Evolutionary conservation across 2,113 vertebrate genomes (phyloP), one percentile per base, ranked within the genome.

Genomic region (Megaceryle torquata): DNA sequence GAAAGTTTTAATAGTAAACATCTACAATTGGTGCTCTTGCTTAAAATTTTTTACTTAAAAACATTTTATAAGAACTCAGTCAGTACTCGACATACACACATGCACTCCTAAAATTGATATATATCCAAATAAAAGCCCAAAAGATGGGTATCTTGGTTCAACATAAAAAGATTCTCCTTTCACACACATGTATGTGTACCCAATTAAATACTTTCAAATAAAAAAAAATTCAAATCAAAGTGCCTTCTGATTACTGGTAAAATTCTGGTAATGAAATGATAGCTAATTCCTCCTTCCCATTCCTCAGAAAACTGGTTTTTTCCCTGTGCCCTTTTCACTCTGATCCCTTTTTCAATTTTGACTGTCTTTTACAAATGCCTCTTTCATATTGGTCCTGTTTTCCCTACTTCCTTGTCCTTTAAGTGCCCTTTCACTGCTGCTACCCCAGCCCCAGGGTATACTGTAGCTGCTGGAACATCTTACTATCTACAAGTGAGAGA

Each of bases 1-100:
- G 94, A 98, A 95, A 98, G 97, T 97, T 97, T 95, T 97, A 94
- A 97, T 91, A 98, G 96, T 97, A 97, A 98, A 97, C 92, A 98
- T 90, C 97, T 97, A 81, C 91, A 97, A 95, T 95, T 95, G 80
- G 88, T 92, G 86, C 7, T 46, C 60, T 91, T 89, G 91, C 96
- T 97, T 97, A 72, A 89, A 17, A 13, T 20, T 68, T 72, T 91
- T 94, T 88, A 96, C 41, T 94, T 94, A 33, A 89, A 57, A 88
- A 90, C 82, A 96, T 92, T 78, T 67, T 5, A 65, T 22, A 83
- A 88, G 72, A 91, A 75, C 39, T 78, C 46, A 50, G 37, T 35
- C 81, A 95, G 46, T 14, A 88, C 71, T 70, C 57, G 61, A 60
- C 74, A 75, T 28, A 72, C 41, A 82, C 11, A 44, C 93, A 85